These are phyloP conservation scores for Poeciliopsis gracilis DNA, from an alignment of 2,797 vertebrate genomes.

Conservation along the genomic window DNA sequence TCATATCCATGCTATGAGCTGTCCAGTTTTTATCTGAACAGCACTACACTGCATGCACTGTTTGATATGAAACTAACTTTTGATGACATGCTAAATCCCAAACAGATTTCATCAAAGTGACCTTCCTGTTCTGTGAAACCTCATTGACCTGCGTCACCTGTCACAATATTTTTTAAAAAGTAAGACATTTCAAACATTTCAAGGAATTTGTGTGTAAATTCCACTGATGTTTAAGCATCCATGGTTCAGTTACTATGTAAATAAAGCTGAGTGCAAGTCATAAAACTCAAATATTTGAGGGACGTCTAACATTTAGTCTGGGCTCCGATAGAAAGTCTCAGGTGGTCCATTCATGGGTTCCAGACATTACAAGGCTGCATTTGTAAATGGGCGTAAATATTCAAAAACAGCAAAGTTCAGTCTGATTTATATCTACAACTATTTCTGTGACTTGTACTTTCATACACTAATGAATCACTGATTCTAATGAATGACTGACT, in stretches of 20 bases:
- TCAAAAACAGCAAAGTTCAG: conserved; percentile 14
- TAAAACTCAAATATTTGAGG: conserved; percentile 11
- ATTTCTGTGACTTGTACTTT: conserved; percentile 1
- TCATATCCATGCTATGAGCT: background rate
- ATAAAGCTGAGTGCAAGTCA: conserved; percentile 20
- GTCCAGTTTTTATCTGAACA: background rate
- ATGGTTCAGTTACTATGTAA: conserved; percentile 23
- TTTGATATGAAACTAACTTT: background rate
- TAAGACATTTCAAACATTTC: background rate
- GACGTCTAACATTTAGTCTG: background rate
- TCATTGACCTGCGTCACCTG: background rate
- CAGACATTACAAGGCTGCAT: conserved; percentile 4
- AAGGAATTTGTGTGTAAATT: background rate
- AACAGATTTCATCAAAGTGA: background rate
- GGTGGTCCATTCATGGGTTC: conserved; percentile 19
- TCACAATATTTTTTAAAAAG: background rate
- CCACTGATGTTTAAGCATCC: background rate
- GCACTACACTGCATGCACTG: background rate
- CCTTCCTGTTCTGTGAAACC: background rate
- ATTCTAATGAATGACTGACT: background rate
- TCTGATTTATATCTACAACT: background rate
- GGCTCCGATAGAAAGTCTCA: conserved; percentile 17
- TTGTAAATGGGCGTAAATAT: conserved; percentile 39
- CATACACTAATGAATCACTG: background rate
- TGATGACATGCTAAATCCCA: background rate